Evolutionary conservation across 2,113 vertebrate genomes (phyloP).

Genomic region (Polyodon spathula): DNA sequence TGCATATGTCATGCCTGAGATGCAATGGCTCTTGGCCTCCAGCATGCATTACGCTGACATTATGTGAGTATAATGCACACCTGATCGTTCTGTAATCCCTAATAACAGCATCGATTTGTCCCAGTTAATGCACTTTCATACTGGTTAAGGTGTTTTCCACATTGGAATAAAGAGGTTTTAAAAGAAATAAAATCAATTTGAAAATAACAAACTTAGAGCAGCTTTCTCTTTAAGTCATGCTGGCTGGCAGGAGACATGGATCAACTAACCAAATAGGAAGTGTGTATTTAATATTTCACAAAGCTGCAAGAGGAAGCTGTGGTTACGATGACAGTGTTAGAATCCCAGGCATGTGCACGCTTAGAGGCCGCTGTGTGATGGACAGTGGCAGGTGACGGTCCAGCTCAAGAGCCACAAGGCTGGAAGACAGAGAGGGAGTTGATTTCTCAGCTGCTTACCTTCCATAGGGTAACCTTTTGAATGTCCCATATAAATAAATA

Average conservation of each 20-base stretch:
- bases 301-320: slow-evolving; percentile 30
- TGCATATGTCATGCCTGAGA: too few species aligned
- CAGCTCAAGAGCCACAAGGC: not conserved
- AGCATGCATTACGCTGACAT: too few species aligned
- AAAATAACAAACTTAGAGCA: not conserved
- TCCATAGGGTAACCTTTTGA: not conserved
- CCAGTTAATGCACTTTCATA: too few species aligned
- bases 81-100: too few species aligned
- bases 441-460: slow-evolving; percentile 5
- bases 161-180: too few species aligned
- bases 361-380: slow-evolving; percentile 18
- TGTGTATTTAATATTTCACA: slow-evolving; percentile 31
- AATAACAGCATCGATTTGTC: too few species aligned
- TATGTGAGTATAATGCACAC: too few species aligned
- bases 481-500: slow-evolving; percentile 1
- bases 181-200: not conserved
- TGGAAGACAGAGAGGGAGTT: slow-evolving; percentile 4
- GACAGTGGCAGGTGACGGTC: slow-evolving; percentile 27
- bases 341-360: slow-evolving; percentile 27
- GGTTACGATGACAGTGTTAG: slow-evolving; percentile 29
- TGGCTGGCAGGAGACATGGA: slow-evolving; percentile 1
- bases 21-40: too few species aligned
- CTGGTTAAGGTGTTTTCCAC: too few species aligned
- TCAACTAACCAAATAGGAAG: slow-evolving; percentile 33
- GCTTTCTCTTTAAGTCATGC: slow-evolving; percentile 1